Evolutionary conservation across 1,140 invertebrate species (phyloP).

Genomic region (Drosophila takahashii): DNA sequence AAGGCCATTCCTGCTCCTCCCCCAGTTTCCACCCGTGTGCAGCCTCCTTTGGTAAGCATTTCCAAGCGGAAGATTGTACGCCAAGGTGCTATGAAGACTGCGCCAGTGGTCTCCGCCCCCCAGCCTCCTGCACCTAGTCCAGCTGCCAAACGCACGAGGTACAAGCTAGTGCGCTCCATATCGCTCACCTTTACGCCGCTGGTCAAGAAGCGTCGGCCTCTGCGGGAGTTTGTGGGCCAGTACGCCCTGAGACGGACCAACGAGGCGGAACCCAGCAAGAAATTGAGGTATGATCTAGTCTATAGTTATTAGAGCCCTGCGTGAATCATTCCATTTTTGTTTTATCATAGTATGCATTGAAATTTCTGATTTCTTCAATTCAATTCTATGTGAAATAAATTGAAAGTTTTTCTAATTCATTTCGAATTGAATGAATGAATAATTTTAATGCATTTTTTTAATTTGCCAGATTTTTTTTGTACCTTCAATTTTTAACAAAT

Average conservation of each 20-base stretch:
- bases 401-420: too few relatives aligned
- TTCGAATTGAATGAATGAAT: too few relatives aligned
- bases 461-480: too few relatives aligned
- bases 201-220: slow-evolving; percentile 48
- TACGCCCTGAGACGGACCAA: slow-evolving; percentile 71
- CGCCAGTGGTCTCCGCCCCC: not conserved
- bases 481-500: too few relatives aligned
- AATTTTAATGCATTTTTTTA: too few relatives aligned
- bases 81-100: slow-evolving; percentile 28
- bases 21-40: not conserved
- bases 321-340: too few relatives aligned
- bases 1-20: not conserved
- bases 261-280: slow-evolving; percentile 28
- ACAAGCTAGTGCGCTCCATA: slow-evolving; percentile 70
- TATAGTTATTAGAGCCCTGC: too few relatives aligned
- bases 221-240: slow-evolving; percentile 67
- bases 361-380: too few relatives aligned
- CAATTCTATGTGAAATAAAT: too few relatives aligned
- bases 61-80: slow-evolving; percentile 69
- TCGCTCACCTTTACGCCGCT: slow-evolving; percentile 55
- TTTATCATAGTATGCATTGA: too few relatives aligned
- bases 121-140: not conserved
- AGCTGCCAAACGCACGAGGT: slow-evolving; percentile 55
- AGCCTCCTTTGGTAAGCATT: slow-evolving; percentile 64
- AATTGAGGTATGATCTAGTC: slow-evolving; percentile 23